Conservation (phyloP, 2,888 invertebrate species). For the Ellobium chinense region DNA sequence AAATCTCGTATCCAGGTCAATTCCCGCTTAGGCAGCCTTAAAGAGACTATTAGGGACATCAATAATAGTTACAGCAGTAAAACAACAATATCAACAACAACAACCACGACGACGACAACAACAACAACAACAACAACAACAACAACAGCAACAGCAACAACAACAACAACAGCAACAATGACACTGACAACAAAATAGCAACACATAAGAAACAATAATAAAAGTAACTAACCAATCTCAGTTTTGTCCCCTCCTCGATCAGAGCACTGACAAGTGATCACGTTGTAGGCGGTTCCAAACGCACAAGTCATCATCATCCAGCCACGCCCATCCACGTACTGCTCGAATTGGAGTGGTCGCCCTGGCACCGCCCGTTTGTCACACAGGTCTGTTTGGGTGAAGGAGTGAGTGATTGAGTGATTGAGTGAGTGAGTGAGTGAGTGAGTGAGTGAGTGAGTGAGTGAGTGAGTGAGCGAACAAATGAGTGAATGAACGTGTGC, state of each 20-base stretch:
- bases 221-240: slow-evolving; percentile 39
- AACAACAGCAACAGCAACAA: no score
- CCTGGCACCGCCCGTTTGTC: slow-evolving; percentile 54
- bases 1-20: no score
- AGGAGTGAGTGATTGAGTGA: not conserved
- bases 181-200: no score
- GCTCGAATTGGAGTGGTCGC: slow-evolving; percentile 53
- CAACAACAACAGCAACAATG: no score
- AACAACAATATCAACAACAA: no score
- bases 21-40: no score
- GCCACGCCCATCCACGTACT: slow-evolving; percentile 57
- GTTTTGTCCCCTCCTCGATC: not conserved
- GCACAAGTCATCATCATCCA: slow-evolving; percentile 62
- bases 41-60: no score
- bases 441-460: not conserved
- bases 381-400: slow-evolving; percentile 47
- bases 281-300: slow-evolving; percentile 58
- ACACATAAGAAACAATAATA: no score
- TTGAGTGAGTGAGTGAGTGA: not conserved
- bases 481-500: not conserved
- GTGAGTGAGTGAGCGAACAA: not conserved
- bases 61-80: no score
- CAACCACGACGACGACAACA: no score
- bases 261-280: slow-evolving; percentile 57
- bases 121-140: no score